These are phyloP conservation scores for Rhinolophus sinicus DNA, from an alignment of 2,113 vertebrate genomes.

Conservation along the genomic window DNA sequence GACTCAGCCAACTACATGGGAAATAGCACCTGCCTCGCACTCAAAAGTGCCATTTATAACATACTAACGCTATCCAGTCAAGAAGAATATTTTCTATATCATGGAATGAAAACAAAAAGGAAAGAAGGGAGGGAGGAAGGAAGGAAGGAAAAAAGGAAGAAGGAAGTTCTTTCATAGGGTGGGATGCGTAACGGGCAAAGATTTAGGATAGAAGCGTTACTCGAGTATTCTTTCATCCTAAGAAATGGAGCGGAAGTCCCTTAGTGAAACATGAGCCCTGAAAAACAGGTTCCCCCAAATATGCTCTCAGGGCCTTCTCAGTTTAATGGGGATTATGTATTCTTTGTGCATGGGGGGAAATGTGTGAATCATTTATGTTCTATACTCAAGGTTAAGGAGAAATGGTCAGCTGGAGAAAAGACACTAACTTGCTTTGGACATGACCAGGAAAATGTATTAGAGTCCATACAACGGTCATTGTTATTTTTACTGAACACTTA, in stretches of 20 bases:
- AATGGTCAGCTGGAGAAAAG: background rate
- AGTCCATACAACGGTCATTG: background rate
- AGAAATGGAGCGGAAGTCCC: background rate
- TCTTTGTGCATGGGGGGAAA: background rate
- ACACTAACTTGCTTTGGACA: constrained; percentile 13
- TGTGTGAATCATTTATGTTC: background rate
- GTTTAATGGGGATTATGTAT: background rate
- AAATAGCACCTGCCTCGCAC: background rate
- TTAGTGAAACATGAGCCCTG: background rate
- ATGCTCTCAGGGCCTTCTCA: background rate
- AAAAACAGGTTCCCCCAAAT: background rate
- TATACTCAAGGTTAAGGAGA: background rate
- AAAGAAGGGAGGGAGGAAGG: background rate
- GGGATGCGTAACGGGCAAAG: background rate
- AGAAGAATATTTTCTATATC: background rate
- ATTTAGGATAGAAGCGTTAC: background rate
- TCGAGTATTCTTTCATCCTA: constrained; percentile 3
- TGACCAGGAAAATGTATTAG: background rate
- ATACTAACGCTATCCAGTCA: background rate
- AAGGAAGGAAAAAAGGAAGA: background rate
- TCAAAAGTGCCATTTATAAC: background rate
- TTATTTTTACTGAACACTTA: background rate
- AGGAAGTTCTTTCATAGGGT: background rate
- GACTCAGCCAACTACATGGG: background rate
- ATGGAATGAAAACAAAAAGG: background rate